Conservation (phyloP, 2,797 vertebrate species). For the Phaenicophaeus curvirostris region DNA sequence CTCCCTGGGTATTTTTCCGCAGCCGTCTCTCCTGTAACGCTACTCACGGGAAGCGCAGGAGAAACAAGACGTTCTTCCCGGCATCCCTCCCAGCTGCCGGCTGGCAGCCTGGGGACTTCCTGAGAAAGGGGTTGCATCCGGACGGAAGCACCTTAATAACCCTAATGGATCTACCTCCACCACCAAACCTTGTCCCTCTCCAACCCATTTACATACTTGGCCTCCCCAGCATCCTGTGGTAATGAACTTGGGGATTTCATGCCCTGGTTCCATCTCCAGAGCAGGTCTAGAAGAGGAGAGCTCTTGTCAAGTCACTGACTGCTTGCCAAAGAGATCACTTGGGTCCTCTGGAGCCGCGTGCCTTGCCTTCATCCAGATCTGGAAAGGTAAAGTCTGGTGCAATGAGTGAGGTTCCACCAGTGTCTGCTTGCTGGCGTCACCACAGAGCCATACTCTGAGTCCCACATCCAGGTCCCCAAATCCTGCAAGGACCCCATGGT, state of each 20-base stretch:
- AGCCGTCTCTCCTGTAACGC: not conserved
- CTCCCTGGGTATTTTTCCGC: not conserved
- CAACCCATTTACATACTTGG: conserved; percentile 14
- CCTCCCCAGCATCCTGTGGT: conserved; percentile 1
- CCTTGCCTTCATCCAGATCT: not conserved
- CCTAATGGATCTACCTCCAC: conserved; percentile 28
- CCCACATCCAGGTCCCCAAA: accelerated
- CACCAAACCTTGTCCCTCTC: not conserved
- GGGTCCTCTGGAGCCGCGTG: accelerated
- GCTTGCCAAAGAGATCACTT: not conserved
- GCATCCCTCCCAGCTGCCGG: not conserved
- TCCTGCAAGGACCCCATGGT: not conserved
- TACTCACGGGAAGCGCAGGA: conserved; percentile 15
- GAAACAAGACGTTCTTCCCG: conserved; percentile 24
- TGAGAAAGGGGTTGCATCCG: not conserved
- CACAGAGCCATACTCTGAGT: accelerated
- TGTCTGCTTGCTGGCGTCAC: accelerated
- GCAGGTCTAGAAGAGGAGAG: not conserved
- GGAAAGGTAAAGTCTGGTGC: not conserved
- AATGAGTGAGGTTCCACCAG: accelerated
- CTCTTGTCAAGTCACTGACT: not conserved
- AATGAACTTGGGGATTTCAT: not conserved
- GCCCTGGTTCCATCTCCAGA: not conserved
- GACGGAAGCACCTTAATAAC: conserved; percentile 30
- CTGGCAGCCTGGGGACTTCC: conserved; percentile 32